Percentiles rank a stretch among this genome's conserved stretches.
Evolutionary conservation across 2,888 invertebrate species (phyloP).

Genomic region (Tipula vernalis): DNA sequence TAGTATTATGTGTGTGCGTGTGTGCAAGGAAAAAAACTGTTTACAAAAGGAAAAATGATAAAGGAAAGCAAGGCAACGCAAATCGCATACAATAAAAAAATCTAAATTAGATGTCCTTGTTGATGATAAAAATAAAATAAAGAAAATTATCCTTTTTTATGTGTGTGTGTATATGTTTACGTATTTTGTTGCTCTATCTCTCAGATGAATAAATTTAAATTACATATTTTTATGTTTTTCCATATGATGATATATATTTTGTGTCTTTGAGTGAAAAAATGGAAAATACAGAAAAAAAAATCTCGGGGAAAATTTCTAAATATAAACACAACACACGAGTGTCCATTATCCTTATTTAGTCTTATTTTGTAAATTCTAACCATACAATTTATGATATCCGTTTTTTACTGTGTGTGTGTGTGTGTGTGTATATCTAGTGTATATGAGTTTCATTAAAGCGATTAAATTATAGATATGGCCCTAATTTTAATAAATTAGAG

Average conservation of each 20-base stretch:
- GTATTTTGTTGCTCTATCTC: not conserved
- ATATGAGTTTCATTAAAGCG: not conserved
- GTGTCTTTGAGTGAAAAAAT: not conserved
- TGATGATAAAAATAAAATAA: not conserved
- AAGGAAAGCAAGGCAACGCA: not conserved
- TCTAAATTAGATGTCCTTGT: not conserved
- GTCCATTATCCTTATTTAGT: not conserved
- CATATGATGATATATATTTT: not conserved
- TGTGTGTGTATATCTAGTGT: not conserved
- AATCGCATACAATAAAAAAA: not conserved
- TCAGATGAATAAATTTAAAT: slow-evolving; percentile 4
- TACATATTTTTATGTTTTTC: not conserved
- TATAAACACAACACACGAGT: not conserved
- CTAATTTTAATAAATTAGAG: not conserved
- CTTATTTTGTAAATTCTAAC: not conserved
- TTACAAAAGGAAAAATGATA: not conserved
- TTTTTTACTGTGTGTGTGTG: not conserved
- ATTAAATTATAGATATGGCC: not conserved
- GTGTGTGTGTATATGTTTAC: not conserved
- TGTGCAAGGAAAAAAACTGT: not conserved
- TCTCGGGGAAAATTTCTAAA: not conserved
- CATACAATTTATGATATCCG: not conserved
- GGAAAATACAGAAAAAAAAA: not conserved
- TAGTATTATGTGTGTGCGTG: not conserved
- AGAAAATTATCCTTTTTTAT: not conserved